Evolutionary conservation across 2,797 vertebrate genomes (phyloP), one percentile per base, ranked within the genome.

Genomic region (Gouania willdenowi): DNA sequence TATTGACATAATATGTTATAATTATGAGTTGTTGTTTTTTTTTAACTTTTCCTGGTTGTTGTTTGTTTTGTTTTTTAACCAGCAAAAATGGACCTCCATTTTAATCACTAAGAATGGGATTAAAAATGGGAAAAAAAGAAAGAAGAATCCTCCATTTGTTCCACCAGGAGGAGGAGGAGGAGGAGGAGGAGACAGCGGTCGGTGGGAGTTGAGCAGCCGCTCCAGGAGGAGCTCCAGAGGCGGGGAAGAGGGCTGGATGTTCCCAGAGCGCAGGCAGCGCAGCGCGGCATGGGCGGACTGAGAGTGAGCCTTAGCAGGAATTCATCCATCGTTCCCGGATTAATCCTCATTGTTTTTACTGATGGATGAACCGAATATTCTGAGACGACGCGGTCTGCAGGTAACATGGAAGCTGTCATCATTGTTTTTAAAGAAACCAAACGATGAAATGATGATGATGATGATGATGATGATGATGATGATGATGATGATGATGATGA

Each of bases 351-450:
- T 29, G 35, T 59, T 37, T 56, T 36, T 24, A 52, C 51, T 40
- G 40, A 88, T 89, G 87, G 84, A 85, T 24, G 84, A 87, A 53
- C 87, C 86, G 41, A 89, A 89, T 33, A 87, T 89, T 60, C 60
- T 89, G 41, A 83, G 87, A 54, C 86, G 87, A 25, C 86, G 87
- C 13, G 87, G 87, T 48, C 74, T 89, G 2, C 87, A 87, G 87
- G 87, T 89, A 86, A 69, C 19, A 54, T 4, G 1, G 2, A 13
- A 2, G 8, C 10, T 38, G 19, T 8, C 31, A 21, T 25, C 26
- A 14, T 13, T 16, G 29, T n/a, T 15, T 33, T 50, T 71, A 39
- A 38, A 42, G 38, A 44, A 63, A 52, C n/a, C 1, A 8, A 10
- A 6, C 13, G 6, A 29, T 15, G 16, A 6, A 17, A 21, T 26